phyloP scores from a whole-genome alignment of 2,888 invertebrate species.

The Cerastis rubricosa region DNA sequence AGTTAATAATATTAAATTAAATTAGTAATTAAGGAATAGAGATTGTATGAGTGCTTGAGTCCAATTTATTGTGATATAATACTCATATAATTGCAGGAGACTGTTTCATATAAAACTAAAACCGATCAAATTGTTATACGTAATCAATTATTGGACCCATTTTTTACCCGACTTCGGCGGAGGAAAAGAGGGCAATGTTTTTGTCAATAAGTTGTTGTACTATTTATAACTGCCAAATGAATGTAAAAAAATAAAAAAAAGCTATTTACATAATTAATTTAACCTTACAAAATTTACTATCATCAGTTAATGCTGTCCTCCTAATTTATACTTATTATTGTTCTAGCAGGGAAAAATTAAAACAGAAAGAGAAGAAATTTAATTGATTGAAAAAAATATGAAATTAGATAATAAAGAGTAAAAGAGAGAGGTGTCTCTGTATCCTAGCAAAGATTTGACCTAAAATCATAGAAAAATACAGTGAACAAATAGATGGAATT shows the following conservation, averaged over 20 bases:
- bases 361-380: background rate
- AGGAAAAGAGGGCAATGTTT: background rate
- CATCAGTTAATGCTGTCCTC: background rate
- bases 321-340: background rate
- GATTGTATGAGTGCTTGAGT: slow-evolving; percentile 43
- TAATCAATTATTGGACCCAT: slow-evolving; percentile 9
- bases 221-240: background rate
- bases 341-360: background rate
- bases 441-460: background rate
- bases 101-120: slow-evolving; percentile 1
- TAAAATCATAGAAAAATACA: slow-evolving; percentile 10
- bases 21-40: background rate
- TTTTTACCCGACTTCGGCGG: slow-evolving; percentile 5
- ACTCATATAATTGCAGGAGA: slow-evolving; percentile 44
- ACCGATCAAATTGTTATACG: slow-evolving; percentile 22
- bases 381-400: background rate
- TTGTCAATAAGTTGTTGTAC: background rate
- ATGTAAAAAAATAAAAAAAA: background rate
- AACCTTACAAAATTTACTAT: background rate
- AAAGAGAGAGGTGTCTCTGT: background rate
- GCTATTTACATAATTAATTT: background rate
- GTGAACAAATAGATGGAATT: slow-evolving; percentile 38
- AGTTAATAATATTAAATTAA: slow-evolving; percentile 7
- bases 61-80: slow-evolving; percentile 46
- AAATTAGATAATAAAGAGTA: background rate